Base-by-base conservation (phyloP, 2,888 invertebrate species). In the Thelaira solivaga region DNA sequence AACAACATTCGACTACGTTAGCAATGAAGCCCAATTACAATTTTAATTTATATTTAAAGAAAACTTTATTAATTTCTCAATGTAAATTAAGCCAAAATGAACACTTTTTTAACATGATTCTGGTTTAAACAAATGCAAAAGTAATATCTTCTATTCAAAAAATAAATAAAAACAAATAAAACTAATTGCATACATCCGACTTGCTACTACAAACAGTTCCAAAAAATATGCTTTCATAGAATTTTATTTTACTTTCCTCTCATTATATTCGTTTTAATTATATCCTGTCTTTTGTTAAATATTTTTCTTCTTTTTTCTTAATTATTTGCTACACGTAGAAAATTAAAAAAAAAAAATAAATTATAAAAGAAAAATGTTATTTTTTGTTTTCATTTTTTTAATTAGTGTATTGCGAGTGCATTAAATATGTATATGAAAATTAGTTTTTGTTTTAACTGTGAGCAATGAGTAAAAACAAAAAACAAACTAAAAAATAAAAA, bases 381-480 rank as follows among this genome's bases (percentile, higher is more conserved):
- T n/a, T n/a, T n/a, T n/a, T n/a, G n/a, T n/a, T n/a, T n/a, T n/a
- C n/a, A 20, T 45, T 49, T 45, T 11, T 67, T 61, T 45, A 68
- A 61, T 68, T 68, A 55, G 39, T 53, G 53, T 62, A 68, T 62
- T 68, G 53, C 20, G 4, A 74, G 59, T 65, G 49, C 61, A 68
- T 61, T 68, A 53, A 61, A 41, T 24, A 36, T 29, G 49, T 45
- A 11, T 43, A n/a, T n/a, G n/a, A n/a, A n/a, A 67, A 73, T 61
- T 61, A 74, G 26, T 51, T 72, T 26, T 11, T 53, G 8, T 43
- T 26, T 59, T 26, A 62, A 71, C 47, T 47, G 18, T 20, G 57
- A 29, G 20, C 29, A 39, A 47, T 39, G n/a, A 64, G 22, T 20
- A 22, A 64, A 64, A 69, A 59, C 18, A 26, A 20, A 57, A 36